These are phyloP conservation scores for Barbus barbus DNA, from an alignment of 2,113 vertebrate genomes.

Conservation along the genomic window DNA sequence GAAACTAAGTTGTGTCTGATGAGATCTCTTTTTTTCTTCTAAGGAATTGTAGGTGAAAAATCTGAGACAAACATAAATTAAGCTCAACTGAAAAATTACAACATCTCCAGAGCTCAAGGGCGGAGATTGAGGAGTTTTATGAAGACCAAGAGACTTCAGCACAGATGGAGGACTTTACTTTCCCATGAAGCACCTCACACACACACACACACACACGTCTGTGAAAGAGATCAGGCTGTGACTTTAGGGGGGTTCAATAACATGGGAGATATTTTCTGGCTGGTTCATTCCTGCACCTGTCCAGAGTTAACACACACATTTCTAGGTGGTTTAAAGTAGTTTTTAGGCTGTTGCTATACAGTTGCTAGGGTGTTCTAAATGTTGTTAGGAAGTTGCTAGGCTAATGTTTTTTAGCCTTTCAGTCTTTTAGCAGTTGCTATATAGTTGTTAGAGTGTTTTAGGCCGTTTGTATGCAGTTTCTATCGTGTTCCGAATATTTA, in stretches of 20 bases:
- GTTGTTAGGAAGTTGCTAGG: not conserved
- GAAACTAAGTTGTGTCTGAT: not conserved
- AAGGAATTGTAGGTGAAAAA: not conserved
- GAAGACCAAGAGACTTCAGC: constrained; percentile 28
- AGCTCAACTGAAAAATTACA: not conserved
- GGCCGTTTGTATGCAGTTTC: not conserved
- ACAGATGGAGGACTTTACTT: constrained; percentile 44
- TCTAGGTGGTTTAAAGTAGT: not conserved
- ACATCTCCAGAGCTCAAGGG: not conserved
- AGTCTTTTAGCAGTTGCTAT: not conserved
- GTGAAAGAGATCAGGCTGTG: constrained; percentile 53
- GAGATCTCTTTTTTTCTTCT: not conserved
- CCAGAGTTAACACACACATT: not conserved
- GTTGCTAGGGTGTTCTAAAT: not conserved
- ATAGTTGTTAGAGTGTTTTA: not conserved
- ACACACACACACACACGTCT: constrained; percentile 44
- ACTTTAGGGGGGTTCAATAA: not conserved
- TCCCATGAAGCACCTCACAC: constrained; percentile 51
- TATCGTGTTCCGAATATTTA: not conserved
- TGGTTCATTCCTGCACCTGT: not conserved
- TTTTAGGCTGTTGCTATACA: not conserved
- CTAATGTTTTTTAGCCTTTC: too few relatives aligned
- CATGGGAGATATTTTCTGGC: not conserved
- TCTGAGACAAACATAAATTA: not conserved
- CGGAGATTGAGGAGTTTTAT: constrained; percentile 25